Evolutionary conservation across 1,140 invertebrate genomes (phyloP), one percentile per base, ranked within the genome.

Genomic region (Tribolium madens): DNA sequence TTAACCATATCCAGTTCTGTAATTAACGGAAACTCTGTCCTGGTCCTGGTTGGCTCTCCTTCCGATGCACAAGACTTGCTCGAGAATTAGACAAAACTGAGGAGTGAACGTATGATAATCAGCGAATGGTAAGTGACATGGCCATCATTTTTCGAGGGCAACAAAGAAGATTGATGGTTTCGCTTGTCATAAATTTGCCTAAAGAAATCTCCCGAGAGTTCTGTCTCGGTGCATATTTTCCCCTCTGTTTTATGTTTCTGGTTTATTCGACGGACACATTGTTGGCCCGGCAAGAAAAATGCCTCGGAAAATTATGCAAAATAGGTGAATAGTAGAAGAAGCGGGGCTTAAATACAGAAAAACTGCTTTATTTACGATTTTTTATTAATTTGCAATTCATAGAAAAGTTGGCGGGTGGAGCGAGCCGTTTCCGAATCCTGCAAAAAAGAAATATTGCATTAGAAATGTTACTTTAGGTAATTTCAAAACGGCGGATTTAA

Each of bases 101-200:
- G n/a, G 57, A 64, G 57, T 64, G 21, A 64, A 64, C 14, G 57
- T 31, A 64, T 64, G 57, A 33, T 64, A 64, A 64, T 64, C 10
- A 33, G 57, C 57, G 57, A 64, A 26, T 64, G 57, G 57, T 64
- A 64, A 64, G 57, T 64, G 57, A 64, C 57, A 33, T n/a, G 52
- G 12, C 57, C 31, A 64, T 64, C 57, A 64, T 64, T 13, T 64
- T 64, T 26, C 9, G 57, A 14, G 26, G 21, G 26, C 26, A 60
- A 76, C 36, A 68, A 75, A 48, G 53, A 64, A 77, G 79, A 80
- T 80, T 76, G 79, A 80, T 80, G 79, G 76, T 68, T 48, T 21
- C 7, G 73, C 73, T 75, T 73, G 79, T 78, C 79, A 80, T 78
- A 80, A 80, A 80, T 80, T 80, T 80, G 79, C 76, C 79, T 80